A percentile compares a stretch with the other conserved stretches of the same genome.
Evolutionary conservation across 2,113 vertebrate genomes (phyloP).

Genomic region (Silurus meridionalis): DNA sequence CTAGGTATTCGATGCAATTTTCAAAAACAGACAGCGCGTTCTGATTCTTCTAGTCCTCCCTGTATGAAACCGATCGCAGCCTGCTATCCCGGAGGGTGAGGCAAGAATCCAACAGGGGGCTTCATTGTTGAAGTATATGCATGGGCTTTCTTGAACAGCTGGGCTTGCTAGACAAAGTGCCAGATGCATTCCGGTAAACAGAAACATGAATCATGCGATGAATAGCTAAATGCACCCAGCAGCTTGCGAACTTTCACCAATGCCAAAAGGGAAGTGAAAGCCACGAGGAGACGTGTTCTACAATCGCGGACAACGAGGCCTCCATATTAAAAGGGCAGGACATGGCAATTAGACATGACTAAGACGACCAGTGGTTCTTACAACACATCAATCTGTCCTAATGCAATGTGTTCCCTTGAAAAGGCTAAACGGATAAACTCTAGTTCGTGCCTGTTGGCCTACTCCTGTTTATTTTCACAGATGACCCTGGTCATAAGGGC

Average conservation of each 20-base stretch:
- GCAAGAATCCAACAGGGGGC: not conserved
- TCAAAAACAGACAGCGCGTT: not conserved
- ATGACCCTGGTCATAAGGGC: constrained; percentile 38
- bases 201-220: not conserved
- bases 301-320: not conserved
- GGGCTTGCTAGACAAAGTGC: not conserved
- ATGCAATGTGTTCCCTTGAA: not conserved
- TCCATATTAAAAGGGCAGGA: not conserved
- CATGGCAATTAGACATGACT: constrained; percentile 3
- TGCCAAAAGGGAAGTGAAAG: not conserved
- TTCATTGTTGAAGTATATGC: constrained; percentile 41
- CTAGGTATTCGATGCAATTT: not conserved
- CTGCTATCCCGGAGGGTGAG: not conserved
- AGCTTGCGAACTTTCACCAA: not conserved
- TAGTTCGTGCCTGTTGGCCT: not conserved
- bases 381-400: not conserved
- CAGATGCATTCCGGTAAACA: constrained; percentile 5
- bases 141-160: not conserved
- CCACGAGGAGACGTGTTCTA: not conserved
- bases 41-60: not conserved
- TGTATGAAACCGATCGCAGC: not conserved
- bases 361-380: constrained; percentile 8
- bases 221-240: not conserved
- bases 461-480: constrained; percentile 41
- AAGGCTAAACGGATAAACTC: not conserved